Conservation (phyloP, 2,113 vertebrate genomes). For the Deroptyus accipitrinus region DNA sequence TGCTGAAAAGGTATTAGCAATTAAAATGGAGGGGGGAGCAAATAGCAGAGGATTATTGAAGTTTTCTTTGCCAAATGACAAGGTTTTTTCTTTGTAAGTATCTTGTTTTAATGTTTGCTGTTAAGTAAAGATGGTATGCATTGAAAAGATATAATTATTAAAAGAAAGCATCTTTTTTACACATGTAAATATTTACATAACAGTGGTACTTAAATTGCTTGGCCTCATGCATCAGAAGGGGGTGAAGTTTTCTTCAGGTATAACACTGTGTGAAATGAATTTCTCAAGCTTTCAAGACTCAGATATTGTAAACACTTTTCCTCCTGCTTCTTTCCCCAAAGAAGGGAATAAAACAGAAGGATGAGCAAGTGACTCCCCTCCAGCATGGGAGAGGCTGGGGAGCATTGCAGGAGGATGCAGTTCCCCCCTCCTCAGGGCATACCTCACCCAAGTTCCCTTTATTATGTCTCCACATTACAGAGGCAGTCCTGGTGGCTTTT, state of each 20-base stretch:
- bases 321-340: not conserved
- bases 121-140: not conserved
- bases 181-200: conserved; percentile 41
- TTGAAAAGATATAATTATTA: not conserved
- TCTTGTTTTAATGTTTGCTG: conserved; percentile 23
- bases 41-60: not conserved
- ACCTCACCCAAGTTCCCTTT: not conserved
- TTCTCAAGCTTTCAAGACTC: not conserved
- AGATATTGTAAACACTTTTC: not conserved
- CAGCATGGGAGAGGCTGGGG: fast-evolving
- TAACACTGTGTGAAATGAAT: not conserved
- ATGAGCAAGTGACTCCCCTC: not conserved
- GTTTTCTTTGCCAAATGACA: conserved; percentile 12
- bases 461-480: fast-evolving
- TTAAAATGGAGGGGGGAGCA: conserved; percentile 28
- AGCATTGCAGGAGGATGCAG: fast-evolving
- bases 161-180: not conserved
- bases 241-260: not conserved
- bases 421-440: not conserved
- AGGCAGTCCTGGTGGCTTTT: not conserved
- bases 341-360: fast-evolving
- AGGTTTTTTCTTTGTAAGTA: conserved; percentile 8
- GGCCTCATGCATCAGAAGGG: not conserved
- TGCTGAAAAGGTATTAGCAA: conserved; percentile 61
- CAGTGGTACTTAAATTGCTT: not conserved